phyloP scores from a whole-genome alignment of 2,113 vertebrate species.

The Acrocephalus kingi region DNA sequence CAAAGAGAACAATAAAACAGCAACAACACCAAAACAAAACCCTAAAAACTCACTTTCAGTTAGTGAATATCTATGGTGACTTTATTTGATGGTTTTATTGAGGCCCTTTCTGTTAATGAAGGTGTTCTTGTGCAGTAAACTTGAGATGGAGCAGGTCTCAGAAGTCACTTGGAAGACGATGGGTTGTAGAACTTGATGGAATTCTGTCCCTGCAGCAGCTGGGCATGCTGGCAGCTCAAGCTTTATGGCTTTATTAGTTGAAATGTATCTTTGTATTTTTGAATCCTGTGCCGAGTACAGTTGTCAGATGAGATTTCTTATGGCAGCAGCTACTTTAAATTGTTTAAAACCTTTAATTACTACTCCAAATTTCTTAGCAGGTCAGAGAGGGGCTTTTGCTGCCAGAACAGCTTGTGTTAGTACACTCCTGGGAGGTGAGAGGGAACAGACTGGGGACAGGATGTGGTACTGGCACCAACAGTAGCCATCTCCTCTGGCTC shows the following conservation, averaged over 20 bases:
- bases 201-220: background rate
- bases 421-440: background rate
- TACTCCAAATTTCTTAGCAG: background rate
- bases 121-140: background rate
- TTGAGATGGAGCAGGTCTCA: background rate
- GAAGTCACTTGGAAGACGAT: background rate
- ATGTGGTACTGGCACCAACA: background rate
- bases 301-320: background rate
- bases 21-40: background rate
- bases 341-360: background rate
- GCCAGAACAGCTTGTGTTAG: background rate
- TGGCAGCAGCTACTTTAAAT: background rate
- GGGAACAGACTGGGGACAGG: background rate
- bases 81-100: background rate
- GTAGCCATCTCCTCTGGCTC: background rate
- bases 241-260: background rate
- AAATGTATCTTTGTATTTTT: background rate
- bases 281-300: background rate
- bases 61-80: background rate
- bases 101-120: background rate
- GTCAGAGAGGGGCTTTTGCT: background rate
- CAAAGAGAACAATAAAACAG: background rate
- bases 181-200: background rate
- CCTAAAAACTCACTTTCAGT: background rate
- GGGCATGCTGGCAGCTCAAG: background rate